These are phyloP conservation scores for Torymus tubicola DNA, from an alignment of 2,888 invertebrate genomes.

Conservation along the genomic window DNA sequence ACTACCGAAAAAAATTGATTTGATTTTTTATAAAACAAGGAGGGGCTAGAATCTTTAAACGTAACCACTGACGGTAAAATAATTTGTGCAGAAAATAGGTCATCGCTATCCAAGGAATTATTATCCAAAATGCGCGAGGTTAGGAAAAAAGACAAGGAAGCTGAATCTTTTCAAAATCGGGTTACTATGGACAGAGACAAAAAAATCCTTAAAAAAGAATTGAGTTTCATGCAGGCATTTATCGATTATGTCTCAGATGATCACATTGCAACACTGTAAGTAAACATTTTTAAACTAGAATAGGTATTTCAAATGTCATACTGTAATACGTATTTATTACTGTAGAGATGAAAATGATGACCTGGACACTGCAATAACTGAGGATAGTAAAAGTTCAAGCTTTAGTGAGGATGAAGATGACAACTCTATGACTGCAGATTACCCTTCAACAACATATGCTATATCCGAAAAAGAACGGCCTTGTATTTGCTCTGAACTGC, in stretches of 20 bases:
- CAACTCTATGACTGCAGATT: no score
- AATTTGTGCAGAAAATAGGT: background rate
- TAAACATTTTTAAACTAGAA: background rate
- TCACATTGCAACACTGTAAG: background rate
- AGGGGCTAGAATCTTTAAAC: background rate
- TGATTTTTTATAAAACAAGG: background rate
- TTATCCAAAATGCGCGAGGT: background rate
- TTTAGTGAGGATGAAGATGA: no score
- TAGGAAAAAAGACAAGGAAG: background rate
- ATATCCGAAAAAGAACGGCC: no score
- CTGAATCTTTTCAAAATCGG: background rate
- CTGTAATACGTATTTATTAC: background rate
- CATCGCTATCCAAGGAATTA: background rate
- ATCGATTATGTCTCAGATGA: background rate
- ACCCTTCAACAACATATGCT: no score
- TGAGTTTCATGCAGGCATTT: background rate
- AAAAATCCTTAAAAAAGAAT: background rate
- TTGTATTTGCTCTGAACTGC: no score
- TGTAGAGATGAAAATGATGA: no score
- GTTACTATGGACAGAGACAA: background rate
- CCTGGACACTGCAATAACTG: no score
- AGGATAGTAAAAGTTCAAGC: no score
- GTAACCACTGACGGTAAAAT: slow-evolving; percentile 9
- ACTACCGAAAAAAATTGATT: no score
- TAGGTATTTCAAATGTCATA: background rate